A percentile compares a stretch with the other conserved stretches of the same genome.
Conservation (phyloP, 1,140 invertebrate genomes). For the Cyphomyrmex costatus region DNA sequence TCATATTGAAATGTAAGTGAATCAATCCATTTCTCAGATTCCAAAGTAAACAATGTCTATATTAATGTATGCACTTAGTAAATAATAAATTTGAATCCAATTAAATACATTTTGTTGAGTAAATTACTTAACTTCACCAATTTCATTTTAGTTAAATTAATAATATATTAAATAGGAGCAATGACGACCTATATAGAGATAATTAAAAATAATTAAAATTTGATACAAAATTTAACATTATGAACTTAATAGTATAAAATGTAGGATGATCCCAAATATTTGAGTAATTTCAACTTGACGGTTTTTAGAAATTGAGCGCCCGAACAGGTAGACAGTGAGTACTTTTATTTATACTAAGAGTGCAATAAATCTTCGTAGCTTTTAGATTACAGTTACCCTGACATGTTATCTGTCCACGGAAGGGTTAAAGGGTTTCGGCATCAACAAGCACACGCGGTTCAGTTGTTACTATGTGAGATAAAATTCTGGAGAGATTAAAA, state of each 20-base stretch:
- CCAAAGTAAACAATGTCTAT: too few relatives aligned
- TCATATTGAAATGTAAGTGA: too few relatives aligned
- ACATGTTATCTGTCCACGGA: conserved; percentile 63
- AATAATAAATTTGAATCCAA: too few relatives aligned
- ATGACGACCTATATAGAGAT: too few relatives aligned
- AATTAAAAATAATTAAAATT: too few relatives aligned
- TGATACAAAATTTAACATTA: too few relatives aligned
- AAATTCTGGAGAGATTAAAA: conserved; percentile 74
- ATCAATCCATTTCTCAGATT: too few relatives aligned
- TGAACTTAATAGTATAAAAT: not conserved
- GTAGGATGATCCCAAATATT: not conserved
- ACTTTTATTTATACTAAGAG: conserved; percentile 44
- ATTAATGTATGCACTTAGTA: too few relatives aligned
- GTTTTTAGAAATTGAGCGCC: conserved; percentile 18
- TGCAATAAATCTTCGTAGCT: conserved; percentile 43
- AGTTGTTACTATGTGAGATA: conserved; percentile 76
- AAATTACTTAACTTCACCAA: too few relatives aligned
- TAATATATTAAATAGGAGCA: too few relatives aligned
- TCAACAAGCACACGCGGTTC: conserved; percentile 19
- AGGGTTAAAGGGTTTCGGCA: conserved; percentile 71
- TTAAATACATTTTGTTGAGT: too few relatives aligned
- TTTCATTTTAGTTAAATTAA: too few relatives aligned
- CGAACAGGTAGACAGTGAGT: not conserved
- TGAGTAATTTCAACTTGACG: conserved; percentile 23
- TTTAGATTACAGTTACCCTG: conserved; percentile 52